phyloP scores from a whole-genome alignment of 2,113 vertebrate species.

The Cottus gobio region DNA sequence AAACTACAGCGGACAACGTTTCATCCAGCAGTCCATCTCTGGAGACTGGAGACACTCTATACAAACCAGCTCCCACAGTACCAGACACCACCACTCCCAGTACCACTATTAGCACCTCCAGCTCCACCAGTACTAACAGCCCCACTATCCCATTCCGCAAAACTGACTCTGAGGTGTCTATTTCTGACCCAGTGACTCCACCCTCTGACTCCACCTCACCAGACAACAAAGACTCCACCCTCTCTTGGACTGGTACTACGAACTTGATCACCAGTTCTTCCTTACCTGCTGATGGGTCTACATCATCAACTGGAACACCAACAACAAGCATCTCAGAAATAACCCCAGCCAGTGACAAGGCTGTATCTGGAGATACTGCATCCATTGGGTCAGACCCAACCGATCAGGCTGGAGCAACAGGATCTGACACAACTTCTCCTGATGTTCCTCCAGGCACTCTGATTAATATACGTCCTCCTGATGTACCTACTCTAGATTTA shows the following conservation, averaged over 20 bases:
- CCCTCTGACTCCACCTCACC: constrained; percentile 46
- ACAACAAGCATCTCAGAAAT: constrained; percentile 20
- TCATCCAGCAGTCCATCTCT: constrained; percentile 11
- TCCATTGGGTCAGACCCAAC: constrained; percentile 12
- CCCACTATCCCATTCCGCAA: neutral
- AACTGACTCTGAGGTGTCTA: constrained; percentile 47
- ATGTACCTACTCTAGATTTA: neutral
- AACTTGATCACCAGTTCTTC: constrained; percentile 18
- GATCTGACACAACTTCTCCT: constrained; percentile 33
- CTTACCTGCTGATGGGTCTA: constrained; percentile 12
- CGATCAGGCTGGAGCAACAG: constrained; percentile 34
- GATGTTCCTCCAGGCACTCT: constrained; percentile 27
- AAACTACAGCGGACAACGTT: neutral
- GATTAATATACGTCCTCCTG: constrained; percentile 4
- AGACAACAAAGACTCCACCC: constrained; percentile 40
- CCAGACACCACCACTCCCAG: neutral
- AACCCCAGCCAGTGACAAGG: neutral
- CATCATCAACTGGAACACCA: constrained; percentile 14
- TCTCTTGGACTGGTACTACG: constrained; percentile 14
- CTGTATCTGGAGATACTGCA: constrained; percentile 20
- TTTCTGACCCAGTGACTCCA: constrained; percentile 51
- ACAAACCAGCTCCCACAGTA: constrained; percentile 8
- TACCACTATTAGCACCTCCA: constrained; percentile 12
- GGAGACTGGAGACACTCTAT: constrained; percentile 20
- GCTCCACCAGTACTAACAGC: constrained; percentile 4